Evolutionary conservation across 2,888 invertebrate species (phyloP), one percentile per base, ranked within the genome.

Genomic region (Elmis aenea): DNA sequence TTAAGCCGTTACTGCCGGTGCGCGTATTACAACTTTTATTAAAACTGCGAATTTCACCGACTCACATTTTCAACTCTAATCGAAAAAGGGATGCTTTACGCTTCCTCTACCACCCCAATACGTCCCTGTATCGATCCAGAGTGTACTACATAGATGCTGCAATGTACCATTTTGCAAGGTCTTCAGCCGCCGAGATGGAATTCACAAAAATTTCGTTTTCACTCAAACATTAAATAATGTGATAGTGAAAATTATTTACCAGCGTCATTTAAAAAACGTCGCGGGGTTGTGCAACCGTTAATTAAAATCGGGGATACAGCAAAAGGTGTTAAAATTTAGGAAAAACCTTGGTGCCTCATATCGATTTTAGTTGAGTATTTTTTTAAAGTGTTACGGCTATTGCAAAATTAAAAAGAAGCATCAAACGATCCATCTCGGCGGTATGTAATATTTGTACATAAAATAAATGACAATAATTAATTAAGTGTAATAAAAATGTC

Each of bases 181-280:
- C 52, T 49, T 46, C 41, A 50, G 53, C 60, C 62, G 61, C 61
- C 61, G 61, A 61, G 61, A 62, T 62, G 62, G 62, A 57, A 51
- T 55, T 51, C 52, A 50, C 51, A 46, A 55, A 53, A 48, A 43
- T 57, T 55, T 55, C 55, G 54, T 55, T 57, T 52, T 38, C 43
- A 45, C 38, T 40, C 41, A 26, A n/a, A 28, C 40, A 45, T 42
- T 38, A 48, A 48, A 39, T 46, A 45, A 38, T 29, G 38, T 49
- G 42, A 39, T 39, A 52, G 42, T 39, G 32, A 22, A 16, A 33
- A 31, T 18, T 32, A 10, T 6, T 18, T 18, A n/a, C n/a, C 18
- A 18, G 18, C 18, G 18, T 18, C 18, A 5, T 18, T 18, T 18
- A 18, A 18, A 18, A 5, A 5, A 8, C 18, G 18, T 5, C 18